Conservation (phyloP, 2,888 invertebrate species). For the Julus scanicus region DNA sequence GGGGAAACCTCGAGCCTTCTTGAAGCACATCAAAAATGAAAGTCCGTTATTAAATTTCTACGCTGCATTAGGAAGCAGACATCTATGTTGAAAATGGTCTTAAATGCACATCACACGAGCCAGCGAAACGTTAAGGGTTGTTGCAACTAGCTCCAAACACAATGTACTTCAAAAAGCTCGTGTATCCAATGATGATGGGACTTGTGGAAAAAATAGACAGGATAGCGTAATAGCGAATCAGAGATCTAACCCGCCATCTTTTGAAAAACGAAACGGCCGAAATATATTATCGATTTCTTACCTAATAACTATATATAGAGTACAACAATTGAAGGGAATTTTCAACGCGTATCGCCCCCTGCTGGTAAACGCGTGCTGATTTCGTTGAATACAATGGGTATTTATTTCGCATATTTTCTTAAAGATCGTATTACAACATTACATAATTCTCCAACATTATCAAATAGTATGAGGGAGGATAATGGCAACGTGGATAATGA, state of each 20-base stretch:
- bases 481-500: not conserved
- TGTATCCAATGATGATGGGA: not conserved
- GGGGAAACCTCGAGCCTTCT: not conserved
- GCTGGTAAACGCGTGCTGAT: not conserved
- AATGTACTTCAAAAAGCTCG: not conserved
- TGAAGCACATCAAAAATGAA: not conserved
- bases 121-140: not conserved
- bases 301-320: not conserved
- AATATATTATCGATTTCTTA: not conserved
- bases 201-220: not conserved
- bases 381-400: too few species aligned
- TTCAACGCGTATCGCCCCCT: not conserved
- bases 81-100: not conserved
- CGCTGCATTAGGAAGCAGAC: conserved; percentile 2
- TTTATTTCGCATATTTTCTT: too few species aligned
- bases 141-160: not conserved
- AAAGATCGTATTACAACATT: not conserved
- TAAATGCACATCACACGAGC: not conserved
- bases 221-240: not conserved
- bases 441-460: not conserved
- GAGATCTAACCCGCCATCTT: not conserved
- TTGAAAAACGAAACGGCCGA: not conserved
- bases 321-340: not conserved
- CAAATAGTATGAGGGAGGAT: not conserved
- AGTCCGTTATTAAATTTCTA: conserved; percentile 11